Base-by-base conservation (phyloP, 1,140 invertebrate species). In the Philotrypesis tridentata region DNA sequence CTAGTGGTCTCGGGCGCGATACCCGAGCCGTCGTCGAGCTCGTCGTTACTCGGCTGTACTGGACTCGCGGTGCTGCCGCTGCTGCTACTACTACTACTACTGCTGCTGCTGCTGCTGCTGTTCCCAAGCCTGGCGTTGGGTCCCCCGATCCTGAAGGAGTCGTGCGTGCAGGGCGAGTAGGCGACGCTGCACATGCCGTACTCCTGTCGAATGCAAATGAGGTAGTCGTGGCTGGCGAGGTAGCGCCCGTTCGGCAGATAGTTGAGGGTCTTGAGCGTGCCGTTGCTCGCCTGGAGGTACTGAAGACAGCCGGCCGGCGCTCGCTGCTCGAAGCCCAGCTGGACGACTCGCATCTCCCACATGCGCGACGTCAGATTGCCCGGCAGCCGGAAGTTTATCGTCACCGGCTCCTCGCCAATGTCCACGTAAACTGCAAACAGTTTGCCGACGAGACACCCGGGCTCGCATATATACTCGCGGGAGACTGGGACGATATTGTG, bases 241-340 rank as follows among this genome's bases (percentile, higher is more conserved):
- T 96, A 95, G 3, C 96, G 92, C 0, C 96, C 96, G 87, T 97
- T 97, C 3, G 95, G 94, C 1, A 96, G 94, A 87, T 94, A 97
- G 88, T 97, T 97, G 87, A 96, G 94, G 0, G 95, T 96, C 87
- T 94, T 93, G 61, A 96, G 91, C 2, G 93, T 93, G 29, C 95
- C 95, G 85, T 93, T 94, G 4, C 87, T 75, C 17, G 92, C 92
- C 2, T 93, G 93, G 85, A 93, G 93, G 86, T 96, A 96, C 87
- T 97, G 96, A 21, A 96, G 88, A 86, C 96, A 97, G 29, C 95
- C 94, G 25, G 94, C 93, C 0, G 96, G 96, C 0, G 95, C 95
- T 8, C 95, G 91, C 83, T 96, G 93, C 11, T 93, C 94, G 43
- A 96, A 96, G 1, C 94, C 95, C 84, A 96, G 91, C 86, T 96